These are phyloP conservation scores for Octomys mimax DNA, from an alignment of 2,797 vertebrate species.

Conservation along the genomic window DNA sequence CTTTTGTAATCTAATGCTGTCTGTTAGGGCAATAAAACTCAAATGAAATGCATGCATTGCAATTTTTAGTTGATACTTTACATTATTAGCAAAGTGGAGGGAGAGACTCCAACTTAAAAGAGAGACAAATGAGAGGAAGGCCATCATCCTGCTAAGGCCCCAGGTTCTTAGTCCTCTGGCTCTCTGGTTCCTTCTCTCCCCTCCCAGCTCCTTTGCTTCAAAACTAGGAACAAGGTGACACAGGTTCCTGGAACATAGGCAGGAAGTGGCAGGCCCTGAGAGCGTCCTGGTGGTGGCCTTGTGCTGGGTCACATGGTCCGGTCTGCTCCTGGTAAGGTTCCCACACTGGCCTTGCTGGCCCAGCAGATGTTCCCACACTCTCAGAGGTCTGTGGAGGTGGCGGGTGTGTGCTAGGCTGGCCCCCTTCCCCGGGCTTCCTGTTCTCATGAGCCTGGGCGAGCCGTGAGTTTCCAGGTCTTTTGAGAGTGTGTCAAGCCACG, in stretches of 20 bases:
- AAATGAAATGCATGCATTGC: constrained; percentile 93
- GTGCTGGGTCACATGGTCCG: background rate
- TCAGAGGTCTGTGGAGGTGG: background rate
- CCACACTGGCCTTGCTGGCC: constrained; percentile 21
- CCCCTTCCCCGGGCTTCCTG: background rate
- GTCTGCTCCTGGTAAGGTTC: background rate
- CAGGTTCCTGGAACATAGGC: background rate
- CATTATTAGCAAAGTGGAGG: constrained; percentile 91
- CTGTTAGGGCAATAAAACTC: constrained; percentile 93
- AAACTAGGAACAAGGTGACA: constrained; percentile 33
- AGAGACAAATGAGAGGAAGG: constrained; percentile 87
- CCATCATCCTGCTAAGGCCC: constrained; percentile 48
- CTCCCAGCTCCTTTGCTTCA: background rate
- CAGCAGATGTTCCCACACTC: background rate
- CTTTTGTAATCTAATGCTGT: constrained; percentile 93
- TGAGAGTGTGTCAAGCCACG: background rate
- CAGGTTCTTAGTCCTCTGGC: background rate
- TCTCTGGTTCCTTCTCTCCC: background rate
- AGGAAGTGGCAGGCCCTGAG: background rate
- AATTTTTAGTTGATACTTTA: constrained; percentile 92
- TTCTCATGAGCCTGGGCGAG: background rate
- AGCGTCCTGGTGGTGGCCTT: constrained; percentile 36
- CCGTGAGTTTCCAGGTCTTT: background rate
- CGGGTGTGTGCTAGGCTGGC: background rate
- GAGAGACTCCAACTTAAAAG: constrained; percentile 90